Conservation (phyloP, 2,113 vertebrate species). For the Cryptoleucopteryx plumbea region DNA sequence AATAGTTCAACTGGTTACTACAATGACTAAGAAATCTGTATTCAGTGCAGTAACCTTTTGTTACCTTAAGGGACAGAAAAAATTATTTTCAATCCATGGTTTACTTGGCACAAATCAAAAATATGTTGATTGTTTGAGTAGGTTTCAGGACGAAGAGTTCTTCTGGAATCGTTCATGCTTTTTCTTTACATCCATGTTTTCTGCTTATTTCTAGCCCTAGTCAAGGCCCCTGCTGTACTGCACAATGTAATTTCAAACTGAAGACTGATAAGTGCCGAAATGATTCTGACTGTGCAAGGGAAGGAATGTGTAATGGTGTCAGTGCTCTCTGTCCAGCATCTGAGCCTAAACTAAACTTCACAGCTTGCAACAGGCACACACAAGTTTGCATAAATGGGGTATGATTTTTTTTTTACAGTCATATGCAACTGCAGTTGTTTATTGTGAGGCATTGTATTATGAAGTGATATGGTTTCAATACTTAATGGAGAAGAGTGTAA, state of each 20-base stretch:
- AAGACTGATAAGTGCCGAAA: conserved; percentile 74
- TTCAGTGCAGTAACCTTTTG: neutral
- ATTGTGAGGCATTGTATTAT: neutral
- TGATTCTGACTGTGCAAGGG: conserved; percentile 86
- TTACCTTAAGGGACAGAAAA: neutral
- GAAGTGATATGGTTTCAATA: fast-evolving
- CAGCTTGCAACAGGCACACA: conserved; percentile 84
- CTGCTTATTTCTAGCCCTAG: conserved; percentile 80
- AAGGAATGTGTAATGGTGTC: conserved; percentile 82
- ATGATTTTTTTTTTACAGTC: neutral
- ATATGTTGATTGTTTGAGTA: neutral
- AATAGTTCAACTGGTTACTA: neutral
- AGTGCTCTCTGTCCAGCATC: conserved; percentile 85
- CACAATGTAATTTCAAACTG: conserved; percentile 75
- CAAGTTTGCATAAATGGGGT: conserved; percentile 97
- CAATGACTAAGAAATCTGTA: neutral
- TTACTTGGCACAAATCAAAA: neutral
- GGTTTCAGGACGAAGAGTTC: neutral
- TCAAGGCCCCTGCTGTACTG: conserved; percentile 91
- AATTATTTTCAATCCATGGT: neutral
- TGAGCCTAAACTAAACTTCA: conserved; percentile 84
- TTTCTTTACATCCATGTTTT: neutral
- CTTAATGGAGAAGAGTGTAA: neutral
- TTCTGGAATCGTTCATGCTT: neutral
- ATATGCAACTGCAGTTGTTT: neutral